Base-by-base conservation (phyloP, 2,888 invertebrate species). In the Petrolisthes cinctipes region DNA sequence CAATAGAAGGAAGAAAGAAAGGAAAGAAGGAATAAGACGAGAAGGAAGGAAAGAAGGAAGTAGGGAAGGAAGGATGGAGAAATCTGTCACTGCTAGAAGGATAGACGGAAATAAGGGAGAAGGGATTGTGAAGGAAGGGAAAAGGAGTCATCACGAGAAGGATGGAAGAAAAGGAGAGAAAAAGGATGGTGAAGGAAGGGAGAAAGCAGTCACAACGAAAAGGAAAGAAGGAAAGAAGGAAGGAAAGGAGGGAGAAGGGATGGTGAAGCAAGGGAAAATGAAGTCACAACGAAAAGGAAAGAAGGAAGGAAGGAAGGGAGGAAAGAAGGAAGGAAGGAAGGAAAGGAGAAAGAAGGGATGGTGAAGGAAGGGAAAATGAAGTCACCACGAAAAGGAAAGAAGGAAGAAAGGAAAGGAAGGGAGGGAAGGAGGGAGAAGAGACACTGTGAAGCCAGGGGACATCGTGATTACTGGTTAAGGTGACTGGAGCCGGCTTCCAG, bases 211-310 rank as follows among this genome's bases (percentile, higher is more conserved):
- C 2, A 76, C 14, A 76, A 5, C 23, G 51, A 81, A 81, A 23
- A 66, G 5, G 57, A 17, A 54, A 81, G 17, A 61, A 57, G 4
- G 14, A 20, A 53, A 17, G 4, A 9, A 56, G 4, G 20, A 14
- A 75, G 75, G 20, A n/a, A 75, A n/a, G 75, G 75, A 75, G 75
- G 75, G 20, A n/a, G n/a, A n/a, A n/a, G n/a, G n/a, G n/a, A n/a
- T n/a, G n/a, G n/a, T n/a, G 75, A 75, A 14, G 20, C 9, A 75
- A 75, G 9, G 17, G 20, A 75, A 7, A 23, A 75, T 7, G 75
- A 17, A 17, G 11, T 23, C 7, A 14, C 20, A n/a, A 17, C 20
- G 7, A n/a, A 9, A 3, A 61, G 17, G 4, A 17, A 17, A 3
- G 11, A 11, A 1, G 61, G 1, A 1, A 61, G n/a, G n/a, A n/a